A percentile compares a stretch with the other conserved stretches of the same genome.
Conservation (phyloP, 2,888 invertebrate species). For the Rutpela maculata region DNA sequence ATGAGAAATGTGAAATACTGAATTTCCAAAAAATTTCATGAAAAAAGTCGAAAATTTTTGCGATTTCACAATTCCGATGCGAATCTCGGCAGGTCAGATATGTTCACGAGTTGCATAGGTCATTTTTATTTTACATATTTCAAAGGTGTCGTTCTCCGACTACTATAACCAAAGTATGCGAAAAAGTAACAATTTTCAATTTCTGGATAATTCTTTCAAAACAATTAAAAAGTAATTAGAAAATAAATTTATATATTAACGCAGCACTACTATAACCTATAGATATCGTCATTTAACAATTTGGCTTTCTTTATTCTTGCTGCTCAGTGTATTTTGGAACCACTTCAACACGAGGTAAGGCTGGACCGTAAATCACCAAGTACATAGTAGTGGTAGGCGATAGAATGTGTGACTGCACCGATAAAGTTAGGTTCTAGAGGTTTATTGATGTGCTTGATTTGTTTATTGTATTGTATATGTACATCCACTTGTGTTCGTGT, state of each 20-base stretch:
- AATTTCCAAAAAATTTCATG: too few species aligned
- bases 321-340: conserved; percentile 99
- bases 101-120: too few species aligned
- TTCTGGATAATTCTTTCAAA: neutral
- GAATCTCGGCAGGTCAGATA: too few species aligned
- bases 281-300: conserved; percentile 56
- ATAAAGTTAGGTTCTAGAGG: conserved; percentile 26
- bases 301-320: conserved; percentile 77
- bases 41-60: too few species aligned
- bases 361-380: conserved; percentile 58
- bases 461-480: conserved; percentile 53
- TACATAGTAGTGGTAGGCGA: conserved; percentile 45
- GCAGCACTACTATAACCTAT: conserved; percentile 12
- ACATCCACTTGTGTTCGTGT: conserved; percentile 72
- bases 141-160: too few species aligned
- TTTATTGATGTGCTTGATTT: conserved; percentile 45
- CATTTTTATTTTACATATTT: too few species aligned
- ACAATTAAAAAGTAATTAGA: neutral
- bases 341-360: conserved; percentile 99
- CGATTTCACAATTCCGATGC: too few species aligned
- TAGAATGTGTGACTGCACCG: conserved; percentile 49
- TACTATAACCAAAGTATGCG: neutral
- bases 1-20: too few species aligned
- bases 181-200: neutral
- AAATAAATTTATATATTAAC: conserved; percentile 18